Evolutionary conservation across 2,797 vertebrate species (phyloP).

Genomic region (Antennarius maculatus): DNA sequence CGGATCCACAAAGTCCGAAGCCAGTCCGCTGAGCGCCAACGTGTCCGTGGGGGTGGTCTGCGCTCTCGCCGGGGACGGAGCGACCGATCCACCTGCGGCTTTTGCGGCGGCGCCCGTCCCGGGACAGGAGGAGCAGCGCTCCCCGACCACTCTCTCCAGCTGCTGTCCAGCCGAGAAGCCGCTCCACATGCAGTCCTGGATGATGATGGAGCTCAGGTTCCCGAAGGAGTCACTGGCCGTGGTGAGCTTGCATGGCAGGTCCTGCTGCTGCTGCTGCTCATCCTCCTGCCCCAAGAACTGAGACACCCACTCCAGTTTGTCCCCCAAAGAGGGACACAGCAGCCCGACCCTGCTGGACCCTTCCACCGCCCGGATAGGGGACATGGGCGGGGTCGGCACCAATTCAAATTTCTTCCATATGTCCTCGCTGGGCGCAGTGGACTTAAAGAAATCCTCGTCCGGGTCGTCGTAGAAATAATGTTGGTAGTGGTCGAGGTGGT

Average conservation of each 20-base stretch:
- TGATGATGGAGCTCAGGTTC: slow-evolving; percentile 90
- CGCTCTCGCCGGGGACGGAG: slow-evolving; percentile 56
- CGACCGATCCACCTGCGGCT: slow-evolving; percentile 33
- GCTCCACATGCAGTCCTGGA: slow-evolving; percentile 97
- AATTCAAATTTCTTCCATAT: slow-evolving; percentile 99
- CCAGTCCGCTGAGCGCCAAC: slow-evolving; percentile 55
- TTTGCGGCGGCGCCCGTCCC: slow-evolving; percentile 52
- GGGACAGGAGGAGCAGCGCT: slow-evolving; percentile 78
- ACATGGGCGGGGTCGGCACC: slow-evolving; percentile 91
- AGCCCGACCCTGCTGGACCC: slow-evolving; percentile 73
- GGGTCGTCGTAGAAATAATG: slow-evolving; percentile 93
- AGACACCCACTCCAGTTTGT: slow-evolving; percentile 84
- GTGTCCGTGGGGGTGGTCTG: slow-evolving; percentile 64
- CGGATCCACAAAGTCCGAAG: slow-evolving; percentile 86
- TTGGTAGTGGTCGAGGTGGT: slow-evolving; percentile 89
- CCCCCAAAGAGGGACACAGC: slow-evolving; percentile 79
- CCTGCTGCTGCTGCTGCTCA: slow-evolving; percentile 73
- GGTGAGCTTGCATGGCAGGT: slow-evolving; percentile 80
- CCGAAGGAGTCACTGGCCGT: slow-evolving; percentile 76
- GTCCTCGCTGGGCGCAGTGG: slow-evolving; percentile 94
- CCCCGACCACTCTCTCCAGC: slow-evolving; percentile 87
- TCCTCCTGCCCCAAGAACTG: slow-evolving; percentile 86
- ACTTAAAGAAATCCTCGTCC: slow-evolving; percentile 93
- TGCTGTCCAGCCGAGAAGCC: slow-evolving; percentile 89
- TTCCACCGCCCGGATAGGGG: slow-evolving; percentile 83